Evolutionary conservation across 2,797 vertebrate species (phyloP), one percentile per base, ranked within the genome.

Genomic region (Remorina albescens): DNA sequence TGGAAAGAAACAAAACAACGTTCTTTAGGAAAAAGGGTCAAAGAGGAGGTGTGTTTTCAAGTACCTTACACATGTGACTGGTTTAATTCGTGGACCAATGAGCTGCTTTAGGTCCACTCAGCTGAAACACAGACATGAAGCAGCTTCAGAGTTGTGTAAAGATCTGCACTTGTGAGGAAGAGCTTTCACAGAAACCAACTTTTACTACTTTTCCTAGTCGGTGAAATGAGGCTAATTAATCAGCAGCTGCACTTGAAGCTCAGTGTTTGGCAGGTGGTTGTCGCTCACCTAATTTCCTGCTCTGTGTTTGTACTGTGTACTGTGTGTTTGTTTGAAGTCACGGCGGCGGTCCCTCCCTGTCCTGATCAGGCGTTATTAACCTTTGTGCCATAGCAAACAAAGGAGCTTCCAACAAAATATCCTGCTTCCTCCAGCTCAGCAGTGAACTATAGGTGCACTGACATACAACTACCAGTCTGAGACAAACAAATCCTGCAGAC

Each of bases 361-460:
- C 58, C 51, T 81, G 78, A 86, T 85, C 62, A 46, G 28, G 39
- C 71, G 85, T 77, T 73, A 71, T 77, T 83, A 84, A 86, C 80
- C 69, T 77, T 70, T 87, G 83, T 80, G 44, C 65, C n/a, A 62
- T 41, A 55, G 65, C 79, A 75, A 78, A 59, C 50, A 18, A 51
- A 78, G 65, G 54, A 86, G 67, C 81, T 72, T 83, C 82, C 72
- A 81, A 42, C 75, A 73, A 76, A 90, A 87, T 86, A 88, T 89
- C 86, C 87, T 89, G 84, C 81, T 89, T 89, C 86, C 85, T 81
- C 37, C 66, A 8, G 68, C 65, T 81, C 71, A 57, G 62, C 70
- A 34, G 56, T 73, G 63, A 77, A 76, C 71, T 79, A 42, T 68
- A 75, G 78, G 51, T 71, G 30, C 77, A 78, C 66, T 57, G 50